Conservation (phyloP, 2,797 vertebrate genomes). For the Hydrophis major region DNA sequence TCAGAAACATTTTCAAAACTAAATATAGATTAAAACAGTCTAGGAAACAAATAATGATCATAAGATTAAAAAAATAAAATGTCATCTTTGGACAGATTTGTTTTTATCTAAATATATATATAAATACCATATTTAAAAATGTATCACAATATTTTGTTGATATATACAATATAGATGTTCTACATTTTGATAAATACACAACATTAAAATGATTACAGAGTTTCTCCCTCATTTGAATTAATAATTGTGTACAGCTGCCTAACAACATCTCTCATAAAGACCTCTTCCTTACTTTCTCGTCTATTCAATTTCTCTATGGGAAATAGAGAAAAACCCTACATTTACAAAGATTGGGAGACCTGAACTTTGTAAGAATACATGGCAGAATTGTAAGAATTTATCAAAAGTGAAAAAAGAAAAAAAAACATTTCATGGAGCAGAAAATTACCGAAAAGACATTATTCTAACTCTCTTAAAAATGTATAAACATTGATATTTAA, state of each 20-base stretch:
- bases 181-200: background rate
- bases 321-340: background rate
- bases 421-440: background rate
- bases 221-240: background rate
- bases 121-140: conserved; percentile 19
- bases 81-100: background rate
- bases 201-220: background rate
- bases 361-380: background rate
- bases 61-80: conserved; percentile 31
- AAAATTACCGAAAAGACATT: background rate
- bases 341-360: background rate
- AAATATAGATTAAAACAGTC: conserved; percentile 11
- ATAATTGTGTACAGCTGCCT: background rate
- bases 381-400: background rate
- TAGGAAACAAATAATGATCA: background rate
- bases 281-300: background rate
- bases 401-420: background rate
- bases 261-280: background rate
- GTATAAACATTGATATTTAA: conserved; percentile 1
- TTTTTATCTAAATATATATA: conserved; percentile 39
- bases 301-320: background rate
- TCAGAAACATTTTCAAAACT: background rate
- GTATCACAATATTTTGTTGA: conserved; percentile 7
- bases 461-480: background rate
- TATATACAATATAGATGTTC: conserved; percentile 6